These are phyloP conservation scores for Aporophyla nigra DNA, from an alignment of 2,888 invertebrate species.

Conservation along the genomic window DNA sequence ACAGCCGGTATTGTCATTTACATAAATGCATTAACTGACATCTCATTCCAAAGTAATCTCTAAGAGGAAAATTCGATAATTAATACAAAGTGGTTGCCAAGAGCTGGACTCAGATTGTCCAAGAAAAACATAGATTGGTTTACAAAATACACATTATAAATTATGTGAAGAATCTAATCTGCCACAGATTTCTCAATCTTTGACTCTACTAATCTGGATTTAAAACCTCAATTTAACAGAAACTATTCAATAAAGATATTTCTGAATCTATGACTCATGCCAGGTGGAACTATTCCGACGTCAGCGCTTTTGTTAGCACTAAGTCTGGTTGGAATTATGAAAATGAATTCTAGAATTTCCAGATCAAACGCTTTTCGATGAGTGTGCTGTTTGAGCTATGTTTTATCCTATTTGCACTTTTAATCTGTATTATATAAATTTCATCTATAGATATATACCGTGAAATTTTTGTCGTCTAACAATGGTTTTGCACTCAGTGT, in stretches of 20 bases:
- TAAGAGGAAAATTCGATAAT: too few relatives aligned
- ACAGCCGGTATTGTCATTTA: too few relatives aligned
- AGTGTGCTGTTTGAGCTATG: not conserved
- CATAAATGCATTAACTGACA: not conserved
- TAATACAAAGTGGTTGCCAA: not conserved
- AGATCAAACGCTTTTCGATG: slow-evolving; percentile 19
- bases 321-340: slow-evolving; percentile 1
- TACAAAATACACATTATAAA: not conserved
- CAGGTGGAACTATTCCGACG: slow-evolving; percentile 32
- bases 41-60: too few relatives aligned
- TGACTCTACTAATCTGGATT: not conserved
- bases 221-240: not conserved
- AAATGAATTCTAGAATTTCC: slow-evolving; percentile 13
- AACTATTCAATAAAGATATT: slow-evolving; percentile 30
- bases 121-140: not conserved
- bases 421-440: not conserved
- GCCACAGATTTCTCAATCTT: not conserved
- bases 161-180: not conserved
- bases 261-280: slow-evolving; percentile 17
- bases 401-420: not conserved
- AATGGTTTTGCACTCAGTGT: too few relatives aligned
- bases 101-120: not conserved
- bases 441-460: too few relatives aligned
- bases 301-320: slow-evolving; percentile 24
- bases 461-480: too few relatives aligned